A percentile compares a stretch with the other conserved stretches of the same genome.
Conservation (phyloP, 2,797 vertebrate genomes). For the Oceanodroma leucorhoa region DNA sequence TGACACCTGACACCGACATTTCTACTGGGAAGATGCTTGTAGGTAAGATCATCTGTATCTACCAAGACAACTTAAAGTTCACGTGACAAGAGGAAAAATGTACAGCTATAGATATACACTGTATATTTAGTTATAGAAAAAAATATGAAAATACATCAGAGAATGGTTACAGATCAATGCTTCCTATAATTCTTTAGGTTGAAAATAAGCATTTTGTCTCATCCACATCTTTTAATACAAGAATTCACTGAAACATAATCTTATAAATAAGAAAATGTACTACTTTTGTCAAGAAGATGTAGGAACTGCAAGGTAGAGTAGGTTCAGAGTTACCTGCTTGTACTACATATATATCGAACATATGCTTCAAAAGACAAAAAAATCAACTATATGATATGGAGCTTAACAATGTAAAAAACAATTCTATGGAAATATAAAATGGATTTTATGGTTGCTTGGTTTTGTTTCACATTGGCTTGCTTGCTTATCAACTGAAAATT, state of each 20-base stretch:
- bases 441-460: neutral
- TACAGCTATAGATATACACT: neutral
- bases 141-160: neutral
- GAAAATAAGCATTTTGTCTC: neutral
- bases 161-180: neutral
- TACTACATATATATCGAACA: neutral
- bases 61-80: neutral
- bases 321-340: neutral
- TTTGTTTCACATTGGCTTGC: neutral
- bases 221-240: neutral
- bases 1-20: neutral
- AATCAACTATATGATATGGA: neutral
- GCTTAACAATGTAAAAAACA: neutral
- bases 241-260: neutral
- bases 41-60: neutral
- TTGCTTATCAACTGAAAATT: constrained; percentile 12
- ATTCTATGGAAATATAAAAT: neutral
- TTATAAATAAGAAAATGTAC: neutral
- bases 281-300: neutral
- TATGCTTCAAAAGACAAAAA: neutral
- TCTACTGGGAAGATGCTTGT: neutral
- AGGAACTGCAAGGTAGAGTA: neutral
- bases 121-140: neutral
- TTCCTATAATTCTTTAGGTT: neutral
- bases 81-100: neutral